phyloP scores from a whole-genome alignment of 2,113 vertebrate genomes.

The Coreoperca whiteheadi region DNA sequence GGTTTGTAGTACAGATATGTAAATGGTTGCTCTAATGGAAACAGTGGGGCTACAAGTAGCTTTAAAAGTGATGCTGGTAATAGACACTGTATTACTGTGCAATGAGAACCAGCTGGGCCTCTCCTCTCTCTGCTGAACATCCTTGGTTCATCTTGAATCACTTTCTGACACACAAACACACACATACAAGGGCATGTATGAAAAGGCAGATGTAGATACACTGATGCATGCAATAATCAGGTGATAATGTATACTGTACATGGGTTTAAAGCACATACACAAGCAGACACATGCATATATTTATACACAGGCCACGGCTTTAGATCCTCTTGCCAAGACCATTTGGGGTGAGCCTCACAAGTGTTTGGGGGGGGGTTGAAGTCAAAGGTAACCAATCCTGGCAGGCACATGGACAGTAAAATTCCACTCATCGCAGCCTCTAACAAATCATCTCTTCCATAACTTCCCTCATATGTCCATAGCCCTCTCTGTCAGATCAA shows the following conservation, averaged over 20 bases:
- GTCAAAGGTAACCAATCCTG: slow-evolving; percentile 62
- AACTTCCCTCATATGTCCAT: slow-evolving; percentile 68
- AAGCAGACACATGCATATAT: slow-evolving; percentile 16
- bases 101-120: slow-evolving; percentile 76
- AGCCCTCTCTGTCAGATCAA: slow-evolving; percentile 69
- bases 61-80: slow-evolving; percentile 67
- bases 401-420: slow-evolving; percentile 73
- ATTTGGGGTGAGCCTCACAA: slow-evolving; percentile 62
- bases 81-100: slow-evolving; percentile 45
- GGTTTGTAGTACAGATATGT: not conserved
- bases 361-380: slow-evolving; percentile 43
- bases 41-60: slow-evolving; percentile 54
- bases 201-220: slow-evolving; percentile 28
- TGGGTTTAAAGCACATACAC: slow-evolving; percentile 18
- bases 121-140: slow-evolving; percentile 64
- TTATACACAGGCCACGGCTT: slow-evolving; percentile 26
- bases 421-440: slow-evolving; percentile 67
- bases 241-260: slow-evolving; percentile 52
- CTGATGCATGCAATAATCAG: slow-evolving; percentile 44
- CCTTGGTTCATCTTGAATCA: slow-evolving; percentile 73
- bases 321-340: slow-evolving; percentile 63
- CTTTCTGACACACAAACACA: slow-evolving; percentile 40
- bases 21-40: slow-evolving; percentile 35
- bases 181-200: slow-evolving; percentile 15
- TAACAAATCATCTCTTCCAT: slow-evolving; percentile 78